phyloP scores from a whole-genome alignment of 2,113 vertebrate species.

The Maccullochella peelii region DNA sequence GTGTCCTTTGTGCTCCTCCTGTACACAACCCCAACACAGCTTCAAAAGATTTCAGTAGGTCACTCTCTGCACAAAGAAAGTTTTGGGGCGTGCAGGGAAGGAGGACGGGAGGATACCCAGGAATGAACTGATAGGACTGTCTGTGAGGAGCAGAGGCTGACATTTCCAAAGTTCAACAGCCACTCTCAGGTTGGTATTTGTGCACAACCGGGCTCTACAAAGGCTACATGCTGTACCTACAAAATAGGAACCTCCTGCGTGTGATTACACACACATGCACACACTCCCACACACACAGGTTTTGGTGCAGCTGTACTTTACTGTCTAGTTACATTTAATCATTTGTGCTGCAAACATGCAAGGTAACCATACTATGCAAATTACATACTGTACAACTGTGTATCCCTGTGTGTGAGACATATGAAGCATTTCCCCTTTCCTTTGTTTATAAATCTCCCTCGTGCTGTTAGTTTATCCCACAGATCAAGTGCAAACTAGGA shows the following conservation, averaged over 20 bases:
- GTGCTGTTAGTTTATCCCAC: conserved; percentile 63
- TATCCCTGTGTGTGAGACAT: conserved; percentile 14
- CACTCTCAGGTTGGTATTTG: conserved; percentile 80
- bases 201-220: conserved; percentile 70
- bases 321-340: not conserved
- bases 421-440: conserved; percentile 33
- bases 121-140: conserved; percentile 56
- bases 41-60: conserved; percentile 74
- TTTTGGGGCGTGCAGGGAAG: conserved; percentile 53
- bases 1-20: conserved; percentile 19
- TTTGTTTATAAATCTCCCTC: conserved; percentile 47
- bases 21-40: conserved; percentile 28
- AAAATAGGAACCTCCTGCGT: conserved; percentile 49
- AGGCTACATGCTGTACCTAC: conserved; percentile 72
- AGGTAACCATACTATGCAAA: conserved; percentile 13
- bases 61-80: conserved; percentile 57
- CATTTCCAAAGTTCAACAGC: conserved; percentile 83
- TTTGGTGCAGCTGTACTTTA: not conserved
- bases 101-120: conserved; percentile 53
- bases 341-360: conserved; percentile 7
- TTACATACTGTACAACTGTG: not conserved
- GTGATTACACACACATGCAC: conserved; percentile 11
- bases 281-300: not conserved
- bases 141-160: conserved; percentile 72
- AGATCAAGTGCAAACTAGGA: conserved; percentile 74